Conservation (phyloP, 2,888 invertebrate genomes). For the Dryadula phaetusa region DNA sequence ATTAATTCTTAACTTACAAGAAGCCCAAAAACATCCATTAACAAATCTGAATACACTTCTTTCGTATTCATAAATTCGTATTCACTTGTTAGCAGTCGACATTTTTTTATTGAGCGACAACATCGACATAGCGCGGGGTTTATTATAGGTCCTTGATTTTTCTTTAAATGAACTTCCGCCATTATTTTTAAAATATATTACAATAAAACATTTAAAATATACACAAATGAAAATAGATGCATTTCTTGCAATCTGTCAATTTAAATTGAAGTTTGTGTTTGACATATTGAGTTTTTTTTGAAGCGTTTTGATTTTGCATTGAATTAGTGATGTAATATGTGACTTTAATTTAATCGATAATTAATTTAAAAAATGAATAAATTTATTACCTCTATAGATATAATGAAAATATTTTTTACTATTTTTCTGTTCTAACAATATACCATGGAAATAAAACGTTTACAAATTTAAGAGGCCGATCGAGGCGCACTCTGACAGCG, state of each 20-base stretch:
- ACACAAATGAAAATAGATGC: background rate
- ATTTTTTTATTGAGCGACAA: slow-evolving; percentile 76
- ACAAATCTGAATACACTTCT: slow-evolving; percentile 75
- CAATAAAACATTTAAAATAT: slow-evolving; percentile 4
- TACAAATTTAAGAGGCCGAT: no score
- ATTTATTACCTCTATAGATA: no score
- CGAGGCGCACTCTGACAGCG: no score
- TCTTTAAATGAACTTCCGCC: slow-evolving; percentile 41
- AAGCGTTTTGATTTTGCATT: slow-evolving; percentile 15
- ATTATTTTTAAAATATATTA: slow-evolving; percentile 36
- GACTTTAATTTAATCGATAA: background rate
- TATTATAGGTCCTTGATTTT: slow-evolving; percentile 66
- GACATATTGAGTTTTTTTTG: slow-evolving; percentile 5
- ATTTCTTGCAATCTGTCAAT: slow-evolving; percentile 17
- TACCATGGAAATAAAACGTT: no score
- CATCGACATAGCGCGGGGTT: slow-evolving; percentile 74
- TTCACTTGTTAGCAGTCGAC: slow-evolving; percentile 67
- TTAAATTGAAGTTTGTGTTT: background rate
- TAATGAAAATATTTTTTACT: no score
- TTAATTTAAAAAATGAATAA: no score
- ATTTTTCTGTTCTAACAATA: no score
- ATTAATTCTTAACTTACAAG: slow-evolving; percentile 59
- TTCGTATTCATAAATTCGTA: slow-evolving; percentile 71
- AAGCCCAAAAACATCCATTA: slow-evolving; percentile 77
- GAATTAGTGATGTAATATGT: background rate